Evolutionary conservation across 1,140 invertebrate genomes (phyloP), one percentile per base, ranked within the genome.

Genomic region (Trissolcus basalis): DNA sequence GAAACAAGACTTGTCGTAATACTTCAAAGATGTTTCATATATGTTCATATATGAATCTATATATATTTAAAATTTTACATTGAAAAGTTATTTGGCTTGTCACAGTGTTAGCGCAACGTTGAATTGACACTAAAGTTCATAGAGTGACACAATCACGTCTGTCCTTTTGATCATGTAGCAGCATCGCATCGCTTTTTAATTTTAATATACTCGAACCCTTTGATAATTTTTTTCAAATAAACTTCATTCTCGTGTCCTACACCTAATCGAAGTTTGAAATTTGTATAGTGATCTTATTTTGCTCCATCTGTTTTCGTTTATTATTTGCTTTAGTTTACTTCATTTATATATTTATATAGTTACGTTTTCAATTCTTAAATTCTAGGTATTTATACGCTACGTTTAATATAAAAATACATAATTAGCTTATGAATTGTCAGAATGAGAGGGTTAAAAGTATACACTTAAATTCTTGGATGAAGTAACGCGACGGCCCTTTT

Each of bases 321-420:
- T 53, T 56, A 56, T 59, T 71, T 77, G 55, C 32, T 79, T 73
- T 74, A 72, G 11, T 67, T 74, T 54, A 59, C 73, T 78, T 72
- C 68, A 76, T 80, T 78, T 73, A 75, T 78, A 78, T 77, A 77
- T 78, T 70, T 78, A 59, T 77, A 76, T 80, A 77, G 43, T 73
- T 79, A 72, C 58, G 70, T 68, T 71, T n/a, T 72, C 45, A 72
- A 72, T 68, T 15, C 77, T 79, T 72, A 68, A 64, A 33, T 15
- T 19, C 72, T 79, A 79, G 12, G 54, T 82, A 70, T 86, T 81
- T 87, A 86, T 86, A 85, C 85, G 81, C 85, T 87, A 87, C 81
- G 87, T 86, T 27, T 88, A 86, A 88, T 88, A 88, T 88, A 88
- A 88, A 88, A 88, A 88, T 88, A 88, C 87, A 88, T 88, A 88